These are phyloP conservation scores for Microplitis manilae DNA, from an alignment of 2,888 invertebrate genomes.

Conservation along the genomic window DNA sequence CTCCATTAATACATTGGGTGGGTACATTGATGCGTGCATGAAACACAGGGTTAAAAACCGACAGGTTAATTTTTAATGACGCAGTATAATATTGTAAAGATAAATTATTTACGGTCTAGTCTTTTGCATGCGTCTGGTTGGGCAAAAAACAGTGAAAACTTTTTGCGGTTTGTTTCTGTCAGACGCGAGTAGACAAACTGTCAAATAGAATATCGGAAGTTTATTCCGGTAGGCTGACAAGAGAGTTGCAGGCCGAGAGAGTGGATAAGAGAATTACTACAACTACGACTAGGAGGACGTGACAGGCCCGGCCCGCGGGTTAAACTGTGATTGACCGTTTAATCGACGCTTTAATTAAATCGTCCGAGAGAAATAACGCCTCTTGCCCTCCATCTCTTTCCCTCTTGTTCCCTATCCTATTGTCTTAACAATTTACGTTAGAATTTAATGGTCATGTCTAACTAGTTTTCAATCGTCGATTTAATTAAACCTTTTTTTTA, in stretches of 20 bases:
- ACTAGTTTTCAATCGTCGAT: not conserved
- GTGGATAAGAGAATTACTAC: constrained; percentile 53
- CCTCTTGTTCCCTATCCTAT: constrained; percentile 27
- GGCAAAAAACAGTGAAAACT: not conserved
- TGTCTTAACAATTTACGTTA: constrained; percentile 51
- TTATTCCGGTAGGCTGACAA: constrained; percentile 36
- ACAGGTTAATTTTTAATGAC: too few species aligned
- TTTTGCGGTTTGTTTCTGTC: not conserved
- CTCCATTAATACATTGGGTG: too few species aligned
- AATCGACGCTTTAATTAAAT: constrained; percentile 66
- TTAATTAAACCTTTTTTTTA: not conserved
- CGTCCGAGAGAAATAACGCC: constrained; percentile 49
- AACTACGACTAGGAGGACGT: constrained; percentile 50
- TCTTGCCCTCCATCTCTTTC: not conserved
- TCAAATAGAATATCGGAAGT: constrained; percentile 27
- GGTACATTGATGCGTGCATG: too few species aligned
- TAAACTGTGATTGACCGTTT: constrained; percentile 66
- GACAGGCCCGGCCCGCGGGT: constrained; percentile 50
- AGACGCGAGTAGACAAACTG: constrained; percentile 10
- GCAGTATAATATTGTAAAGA: too few species aligned
- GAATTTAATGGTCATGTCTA: constrained; percentile 24
- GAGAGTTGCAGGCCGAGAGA: constrained; percentile 26
- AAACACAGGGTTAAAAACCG: too few species aligned
- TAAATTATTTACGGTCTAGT: too few species aligned
- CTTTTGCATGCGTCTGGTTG: too few species aligned